Base-by-base conservation (phyloP, 1,140 invertebrate genomes). In the Aphelenchoides besseyi region DNA sequence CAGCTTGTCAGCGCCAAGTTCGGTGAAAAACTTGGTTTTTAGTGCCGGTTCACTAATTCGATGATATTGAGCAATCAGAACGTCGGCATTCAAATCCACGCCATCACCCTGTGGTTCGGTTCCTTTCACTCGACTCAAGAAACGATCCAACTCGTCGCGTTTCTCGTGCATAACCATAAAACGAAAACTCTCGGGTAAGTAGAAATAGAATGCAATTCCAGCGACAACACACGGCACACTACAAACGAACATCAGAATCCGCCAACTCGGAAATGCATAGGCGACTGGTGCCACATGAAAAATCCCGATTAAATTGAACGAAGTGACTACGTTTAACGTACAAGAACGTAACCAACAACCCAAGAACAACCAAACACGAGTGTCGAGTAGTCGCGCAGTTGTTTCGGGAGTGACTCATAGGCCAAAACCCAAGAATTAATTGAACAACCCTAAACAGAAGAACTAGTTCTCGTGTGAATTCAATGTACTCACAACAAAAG, bases 1-100 rank as follows among this genome's bases (percentile, higher is more conserved):
- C n/a, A 5, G 67, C 16, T 55, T 75, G 37, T 77, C 26, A 23
- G 41, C 63, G 3, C 48, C 12, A 29, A 72, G 68, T 26, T 78
- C 1, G 48, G 5, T 68, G 33, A 12, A 1, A 41, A 55, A 12
- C 35, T 30, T 18, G 16, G 9, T 9, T 16, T 71, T 29, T 5
- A 28, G 67, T 77, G 30, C 29, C 16, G 67, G 9, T 23, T 28
- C n/a, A 72, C 23, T 72, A 30, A 48, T 70, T 73, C 18, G 5
- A 0, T 28, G 0, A 2, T 63, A 53, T 74, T 70, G 30, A 30
- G n/a, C 2, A 30, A 73, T 12, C 26, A 18, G 29, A 71, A 55
- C 26, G 35, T 33, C 12, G 5, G 55, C 5, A 33, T 18, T 23
- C 55, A 59, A 59, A 33, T 33, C 32, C 12, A 29, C 32, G 12